A percentile compares a stretch with the other conserved stretches of the same genome.
Conservation (phyloP, 2,888 invertebrate species). For the Xanthia togata region DNA sequence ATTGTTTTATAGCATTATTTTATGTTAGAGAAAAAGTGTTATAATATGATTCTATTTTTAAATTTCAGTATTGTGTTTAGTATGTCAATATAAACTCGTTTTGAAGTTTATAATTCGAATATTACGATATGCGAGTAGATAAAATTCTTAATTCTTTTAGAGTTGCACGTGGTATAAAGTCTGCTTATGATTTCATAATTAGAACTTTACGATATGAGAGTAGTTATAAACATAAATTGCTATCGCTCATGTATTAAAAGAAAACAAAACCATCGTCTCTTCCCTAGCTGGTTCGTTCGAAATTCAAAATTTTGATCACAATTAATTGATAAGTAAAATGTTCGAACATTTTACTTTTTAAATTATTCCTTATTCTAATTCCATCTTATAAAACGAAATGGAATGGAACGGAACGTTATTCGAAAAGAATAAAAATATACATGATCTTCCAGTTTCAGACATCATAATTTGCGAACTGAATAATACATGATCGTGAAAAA, state of each 20-base stretch:
- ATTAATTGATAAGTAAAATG: too few relatives aligned
- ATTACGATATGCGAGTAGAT: too few relatives aligned
- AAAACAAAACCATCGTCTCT: background rate
- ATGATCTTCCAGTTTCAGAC: conserved; percentile 11
- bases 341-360: conserved; percentile 1
- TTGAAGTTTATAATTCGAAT: too few relatives aligned
- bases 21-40: too few relatives aligned
- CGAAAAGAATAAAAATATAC: conserved; percentile 16
- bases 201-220: background rate
- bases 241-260: background rate
- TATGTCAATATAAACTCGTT: too few relatives aligned
- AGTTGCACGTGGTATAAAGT: background rate
- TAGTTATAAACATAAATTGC: background rate
- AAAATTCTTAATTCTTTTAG: too few relatives aligned
- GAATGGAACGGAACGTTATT: background rate
- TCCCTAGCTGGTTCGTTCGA: background rate
- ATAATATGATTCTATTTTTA: too few relatives aligned
- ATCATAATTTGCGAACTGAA: conserved; percentile 58
- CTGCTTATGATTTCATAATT: background rate
- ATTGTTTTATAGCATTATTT: too few relatives aligned
- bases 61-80: too few relatives aligned
- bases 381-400: background rate
- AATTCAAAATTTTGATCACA: conserved; percentile 13
- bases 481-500: conserved; percentile 58
- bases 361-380: conserved; percentile 29